These are phyloP conservation scores for Deroptyus accipitrinus DNA, from an alignment of 2,113 vertebrate species.

Conservation along the genomic window DNA sequence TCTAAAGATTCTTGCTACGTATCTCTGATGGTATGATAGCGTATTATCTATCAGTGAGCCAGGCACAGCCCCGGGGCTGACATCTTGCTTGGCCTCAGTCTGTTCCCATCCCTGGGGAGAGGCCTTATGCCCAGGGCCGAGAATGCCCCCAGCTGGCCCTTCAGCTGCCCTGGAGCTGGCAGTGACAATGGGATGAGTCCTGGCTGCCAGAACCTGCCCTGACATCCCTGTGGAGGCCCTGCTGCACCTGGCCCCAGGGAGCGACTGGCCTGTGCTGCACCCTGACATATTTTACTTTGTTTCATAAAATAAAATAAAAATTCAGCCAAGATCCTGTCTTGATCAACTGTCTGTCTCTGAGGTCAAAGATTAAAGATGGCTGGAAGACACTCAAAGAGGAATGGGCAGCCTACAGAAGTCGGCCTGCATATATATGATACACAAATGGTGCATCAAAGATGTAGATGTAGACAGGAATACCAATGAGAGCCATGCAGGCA, in stretches of 20 bases:
- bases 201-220: background rate
- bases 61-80: background rate
- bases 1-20: background rate
- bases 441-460: background rate
- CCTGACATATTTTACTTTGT: background rate
- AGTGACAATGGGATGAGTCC: background rate
- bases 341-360: background rate
- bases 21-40: background rate
- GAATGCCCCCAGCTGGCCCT: background rate
- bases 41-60: background rate
- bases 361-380: conserved; percentile 40
- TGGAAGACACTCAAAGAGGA: background rate
- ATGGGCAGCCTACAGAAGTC: background rate
- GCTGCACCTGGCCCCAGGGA: background rate
- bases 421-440: background rate
- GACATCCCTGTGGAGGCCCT: background rate
- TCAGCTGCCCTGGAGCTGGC: background rate
- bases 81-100: background rate
- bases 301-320: conserved; percentile 12
- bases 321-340: background rate
- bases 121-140: background rate
- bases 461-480: background rate
- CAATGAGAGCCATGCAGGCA: background rate
- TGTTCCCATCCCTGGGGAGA: background rate
- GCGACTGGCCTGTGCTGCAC: background rate